Conservation (phyloP, 1,140 invertebrate species). For the Samia ricini region DNA sequence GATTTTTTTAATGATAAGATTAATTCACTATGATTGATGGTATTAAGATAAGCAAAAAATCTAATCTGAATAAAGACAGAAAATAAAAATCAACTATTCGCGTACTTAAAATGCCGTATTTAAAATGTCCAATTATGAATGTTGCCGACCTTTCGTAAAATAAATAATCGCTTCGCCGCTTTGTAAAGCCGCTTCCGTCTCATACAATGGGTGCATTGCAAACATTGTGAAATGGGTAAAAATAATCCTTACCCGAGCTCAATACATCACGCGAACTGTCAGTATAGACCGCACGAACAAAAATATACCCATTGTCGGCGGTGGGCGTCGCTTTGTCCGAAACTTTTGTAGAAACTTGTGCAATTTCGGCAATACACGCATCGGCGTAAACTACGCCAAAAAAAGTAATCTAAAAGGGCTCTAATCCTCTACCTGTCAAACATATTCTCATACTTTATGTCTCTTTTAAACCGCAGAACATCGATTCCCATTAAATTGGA, state of each 20-base stretch:
- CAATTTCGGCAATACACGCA: slow-evolving; percentile 66
- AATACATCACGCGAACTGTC: slow-evolving; percentile 76
- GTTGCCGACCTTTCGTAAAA: slow-evolving; percentile 45
- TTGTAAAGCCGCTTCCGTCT: slow-evolving; percentile 70
- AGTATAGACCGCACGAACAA: slow-evolving; percentile 72
- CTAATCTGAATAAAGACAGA: too few relatives aligned
- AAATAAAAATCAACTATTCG: not conserved
- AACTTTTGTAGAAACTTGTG: slow-evolving; percentile 71
- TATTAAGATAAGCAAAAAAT: too few relatives aligned
- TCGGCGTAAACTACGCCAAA: slow-evolving; percentile 30
- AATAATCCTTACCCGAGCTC: slow-evolving; percentile 67
- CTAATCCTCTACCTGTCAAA: slow-evolving; percentile 36
- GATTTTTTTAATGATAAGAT: too few relatives aligned
- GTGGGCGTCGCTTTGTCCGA: slow-evolving; percentile 55
- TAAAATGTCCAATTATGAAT: slow-evolving; percentile 49
- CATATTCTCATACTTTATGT: slow-evolving; percentile 25
- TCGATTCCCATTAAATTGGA: slow-evolving; percentile 19
- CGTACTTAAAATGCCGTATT: slow-evolving; percentile 37
- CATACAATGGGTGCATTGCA: slow-evolving; percentile 70
- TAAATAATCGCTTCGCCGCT: slow-evolving; percentile 55
- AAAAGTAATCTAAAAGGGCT: slow-evolving; percentile 28
- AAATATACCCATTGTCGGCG: slow-evolving; percentile 72
- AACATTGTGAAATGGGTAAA: slow-evolving; percentile 75
- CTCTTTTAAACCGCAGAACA: slow-evolving; percentile 18
- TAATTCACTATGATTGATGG: too few relatives aligned